Base-by-base conservation (phyloP, 2,888 invertebrate species). In the Danaus chrysippus region DNA sequence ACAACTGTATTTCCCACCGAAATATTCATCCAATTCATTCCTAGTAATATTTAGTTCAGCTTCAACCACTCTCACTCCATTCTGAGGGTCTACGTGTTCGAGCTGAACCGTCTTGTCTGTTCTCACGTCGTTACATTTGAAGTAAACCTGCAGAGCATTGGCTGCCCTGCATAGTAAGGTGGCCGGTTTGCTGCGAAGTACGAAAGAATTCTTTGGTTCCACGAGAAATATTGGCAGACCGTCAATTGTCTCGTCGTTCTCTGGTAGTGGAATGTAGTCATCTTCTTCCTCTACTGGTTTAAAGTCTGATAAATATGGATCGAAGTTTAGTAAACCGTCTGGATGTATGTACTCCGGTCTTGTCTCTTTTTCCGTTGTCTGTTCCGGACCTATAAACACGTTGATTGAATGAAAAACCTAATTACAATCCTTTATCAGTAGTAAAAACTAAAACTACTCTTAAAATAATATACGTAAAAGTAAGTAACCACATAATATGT, bases 171-270 rank as follows among this genome's bases (percentile, higher is more conserved):
- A 99, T 58, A 94, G 93, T 42, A 99, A 89, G 2, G 94, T 94
- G 0, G 97, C 98, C 42, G 98, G 97, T 73, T 96, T 95, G 76
- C 95, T 96, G 79, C 97, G 95, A 52, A 98, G 94, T 66, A 98
- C 97, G 86, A 95, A 98, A 1, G 96, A 93, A 81, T 96, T 95
- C 75, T 96, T 93, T 1, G 98, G 98, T 80, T 98, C 97, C 68
- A 94, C 92, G 15, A 97, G 92, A 81, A 98, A 98, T 70, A 96
- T 94, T 12, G 98, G 98, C 68, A 96, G 86, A 52, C 95, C 94
- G 58, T 94, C 94, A 63, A 94, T 93, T 9, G 93, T 93, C 73
- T 90, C 89, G 46, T 90, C 90, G 71, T 94, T 95, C 72, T 89
- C 91, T 70, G 89, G 90, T 56, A 90, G 66, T 0, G 88, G 88